Conservation (phyloP, 2,797 vertebrate species). For the Tapera naevia region DNA sequence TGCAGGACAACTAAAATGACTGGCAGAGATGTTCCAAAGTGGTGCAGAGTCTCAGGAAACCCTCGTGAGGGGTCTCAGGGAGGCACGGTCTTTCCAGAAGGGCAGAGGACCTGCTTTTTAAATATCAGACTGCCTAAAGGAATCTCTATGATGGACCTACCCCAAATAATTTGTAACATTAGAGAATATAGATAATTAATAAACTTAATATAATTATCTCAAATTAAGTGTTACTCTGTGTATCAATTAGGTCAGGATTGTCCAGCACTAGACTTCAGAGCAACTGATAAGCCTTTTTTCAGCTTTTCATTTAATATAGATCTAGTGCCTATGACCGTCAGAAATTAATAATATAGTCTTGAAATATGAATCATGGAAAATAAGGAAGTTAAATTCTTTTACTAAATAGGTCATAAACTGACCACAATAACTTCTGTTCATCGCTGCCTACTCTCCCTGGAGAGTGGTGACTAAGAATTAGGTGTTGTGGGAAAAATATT, state of each 20-base stretch:
- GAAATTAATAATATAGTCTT: not conserved
- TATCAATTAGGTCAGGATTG: not conserved
- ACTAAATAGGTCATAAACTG: not conserved
- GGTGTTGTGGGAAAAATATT: conserved; percentile 15
- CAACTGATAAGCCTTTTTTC: not conserved
- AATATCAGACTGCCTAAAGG: not conserved
- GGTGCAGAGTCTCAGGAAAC: not conserved
- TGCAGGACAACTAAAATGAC: not conserved
- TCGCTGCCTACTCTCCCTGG: not conserved
- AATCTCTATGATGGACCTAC: not conserved
- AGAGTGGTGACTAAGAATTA: not conserved
- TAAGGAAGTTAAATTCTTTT: not conserved
- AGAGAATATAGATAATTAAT: not conserved
- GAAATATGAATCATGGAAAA: conserved; percentile 23
- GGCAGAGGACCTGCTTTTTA: not conserved
- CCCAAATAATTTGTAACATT: not conserved
- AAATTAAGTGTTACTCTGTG: not conserved
- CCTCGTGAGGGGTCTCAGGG: not conserved
- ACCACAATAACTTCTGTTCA: conserved; percentile 4
- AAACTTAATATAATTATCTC: not conserved
- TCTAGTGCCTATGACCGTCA: not conserved
- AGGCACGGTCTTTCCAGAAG: not conserved
- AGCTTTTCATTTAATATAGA: not conserved
- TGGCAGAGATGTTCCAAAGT: not conserved
- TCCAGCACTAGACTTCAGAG: not conserved